A percentile compares a stretch with the other conserved stretches of the same genome.
These are phyloP conservation scores for Oceanites oceanicus DNA, from an alignment of 2,113 vertebrate species.

Conservation along the genomic window DNA sequence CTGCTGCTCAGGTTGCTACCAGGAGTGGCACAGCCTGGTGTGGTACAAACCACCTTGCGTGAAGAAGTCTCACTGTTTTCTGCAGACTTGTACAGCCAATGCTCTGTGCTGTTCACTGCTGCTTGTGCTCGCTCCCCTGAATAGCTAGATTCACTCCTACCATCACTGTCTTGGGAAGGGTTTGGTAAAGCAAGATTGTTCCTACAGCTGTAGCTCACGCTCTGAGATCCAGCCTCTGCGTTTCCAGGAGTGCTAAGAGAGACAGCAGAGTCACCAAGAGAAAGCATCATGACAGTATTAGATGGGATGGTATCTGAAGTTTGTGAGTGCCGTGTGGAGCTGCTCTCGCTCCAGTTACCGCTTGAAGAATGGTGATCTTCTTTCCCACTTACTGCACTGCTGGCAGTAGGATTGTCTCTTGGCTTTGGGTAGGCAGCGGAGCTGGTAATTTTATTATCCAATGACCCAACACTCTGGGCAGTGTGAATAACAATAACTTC, in stretches of 20 bases:
- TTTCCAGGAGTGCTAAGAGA: constrained; percentile 63
- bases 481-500: constrained; percentile 86
- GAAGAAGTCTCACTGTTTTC: constrained; percentile 73
- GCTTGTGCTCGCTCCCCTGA: constrained; percentile 75
- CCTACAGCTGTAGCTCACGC: constrained; percentile 42
- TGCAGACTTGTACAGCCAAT: constrained; percentile 80
- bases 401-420: constrained; percentile 56
- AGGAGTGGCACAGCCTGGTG: constrained; percentile 83
- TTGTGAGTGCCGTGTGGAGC: constrained; percentile 53
- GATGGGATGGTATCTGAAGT: constrained; percentile 59
- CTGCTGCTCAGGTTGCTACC: constrained; percentile 84
- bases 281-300: constrained; percentile 60
- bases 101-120: constrained; percentile 68
- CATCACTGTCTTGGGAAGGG: constrained; percentile 62
- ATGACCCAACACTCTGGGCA: constrained; percentile 61
- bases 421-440: constrained; percentile 63
- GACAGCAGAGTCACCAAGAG: constrained; percentile 70
- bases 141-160: constrained; percentile 78
- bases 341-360: constrained; percentile 69
- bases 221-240: constrained; percentile 72
- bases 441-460: constrained; percentile 56
- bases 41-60: constrained; percentile 61
- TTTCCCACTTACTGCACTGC: constrained; percentile 18
- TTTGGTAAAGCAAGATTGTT: constrained; percentile 37
- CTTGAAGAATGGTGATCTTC: constrained; percentile 63